Percentiles rank a stretch among this genome's conserved stretches.
Evolutionary conservation across 2,113 vertebrate genomes (phyloP).

Genomic region (Saguinus imperator): DNA sequence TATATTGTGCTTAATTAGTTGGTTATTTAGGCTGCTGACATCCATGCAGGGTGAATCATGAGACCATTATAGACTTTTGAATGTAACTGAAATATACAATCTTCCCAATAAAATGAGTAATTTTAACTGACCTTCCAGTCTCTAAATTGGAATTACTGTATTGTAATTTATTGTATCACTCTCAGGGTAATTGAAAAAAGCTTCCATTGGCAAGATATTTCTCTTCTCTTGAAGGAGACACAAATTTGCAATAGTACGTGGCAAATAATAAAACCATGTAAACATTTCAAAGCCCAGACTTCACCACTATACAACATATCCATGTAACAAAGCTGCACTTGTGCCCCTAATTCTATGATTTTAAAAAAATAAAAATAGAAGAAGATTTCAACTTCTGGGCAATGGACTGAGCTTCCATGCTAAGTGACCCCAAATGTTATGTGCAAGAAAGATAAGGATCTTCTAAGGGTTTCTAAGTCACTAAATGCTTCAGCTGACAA

Average conservation of each 20-base stretch:
- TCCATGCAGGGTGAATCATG: background rate
- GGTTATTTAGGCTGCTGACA: background rate
- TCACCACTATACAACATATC: too few species aligned
- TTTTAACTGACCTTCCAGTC: background rate
- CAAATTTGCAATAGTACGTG: background rate
- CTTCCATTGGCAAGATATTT: too few species aligned
- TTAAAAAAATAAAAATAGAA: too few species aligned
- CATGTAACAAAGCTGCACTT: too few species aligned
- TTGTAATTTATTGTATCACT: too few species aligned
- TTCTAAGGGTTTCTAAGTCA: background rate
- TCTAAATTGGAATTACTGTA: background rate
- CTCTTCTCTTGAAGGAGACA: too few species aligned
- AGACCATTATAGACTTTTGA: background rate
- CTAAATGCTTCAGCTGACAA: background rate
- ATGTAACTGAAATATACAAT: background rate
- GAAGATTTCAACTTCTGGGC: background rate
- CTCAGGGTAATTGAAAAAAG: too few species aligned
- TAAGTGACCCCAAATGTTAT: background rate
- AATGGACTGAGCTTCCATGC: background rate
- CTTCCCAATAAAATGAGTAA: background rate
- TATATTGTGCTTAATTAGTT: background rate
- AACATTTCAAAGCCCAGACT: background rate
- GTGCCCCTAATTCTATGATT: too few species aligned
- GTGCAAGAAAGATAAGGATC: background rate
- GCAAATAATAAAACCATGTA: background rate